Conservation (phyloP, 2,888 invertebrate genomes). For the Heliconius ismenius region DNA sequence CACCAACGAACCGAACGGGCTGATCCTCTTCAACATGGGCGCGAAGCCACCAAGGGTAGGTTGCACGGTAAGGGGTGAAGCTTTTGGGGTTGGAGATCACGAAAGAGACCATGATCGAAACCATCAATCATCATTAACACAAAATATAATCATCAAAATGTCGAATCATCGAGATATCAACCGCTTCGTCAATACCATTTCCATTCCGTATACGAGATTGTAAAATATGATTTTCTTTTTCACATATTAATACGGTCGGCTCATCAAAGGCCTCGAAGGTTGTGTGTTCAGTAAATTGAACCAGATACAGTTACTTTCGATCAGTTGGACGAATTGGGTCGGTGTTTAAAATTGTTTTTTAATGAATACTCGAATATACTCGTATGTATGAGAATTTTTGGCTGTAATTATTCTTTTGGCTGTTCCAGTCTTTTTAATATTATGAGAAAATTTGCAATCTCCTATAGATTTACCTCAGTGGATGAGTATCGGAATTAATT, state of each 20-base stretch:
- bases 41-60: constrained; percentile 88
- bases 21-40: constrained; percentile 95
- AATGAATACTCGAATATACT: background rate
- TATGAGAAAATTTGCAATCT: constrained; percentile 51
- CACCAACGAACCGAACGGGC: constrained; percentile 96
- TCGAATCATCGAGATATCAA: background rate
- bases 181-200: constrained; percentile 31
- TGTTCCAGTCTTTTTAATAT: constrained; percentile 25
- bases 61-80: constrained; percentile 83
- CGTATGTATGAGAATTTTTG: background rate
- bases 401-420: constrained; percentile 10
- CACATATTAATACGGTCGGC: constrained; percentile 10
- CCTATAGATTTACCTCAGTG: constrained; percentile 56
- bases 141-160: constrained; percentile 26
- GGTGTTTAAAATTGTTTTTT: background rate
- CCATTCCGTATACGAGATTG: constrained; percentile 41
- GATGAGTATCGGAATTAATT: constrained; percentile 48
- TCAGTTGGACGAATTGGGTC: constrained; percentile 10
- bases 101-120: constrained; percentile 54
- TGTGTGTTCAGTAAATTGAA: constrained; percentile 35
- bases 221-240: constrained; percentile 30
- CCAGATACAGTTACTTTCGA: constrained; percentile 27
- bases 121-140: constrained; percentile 48
- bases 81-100: constrained; percentile 76
- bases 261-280: constrained; percentile 30